Base-by-base conservation (phyloP, 2,113 vertebrate species). In the Syngnathoides biaculeatus region DNA sequence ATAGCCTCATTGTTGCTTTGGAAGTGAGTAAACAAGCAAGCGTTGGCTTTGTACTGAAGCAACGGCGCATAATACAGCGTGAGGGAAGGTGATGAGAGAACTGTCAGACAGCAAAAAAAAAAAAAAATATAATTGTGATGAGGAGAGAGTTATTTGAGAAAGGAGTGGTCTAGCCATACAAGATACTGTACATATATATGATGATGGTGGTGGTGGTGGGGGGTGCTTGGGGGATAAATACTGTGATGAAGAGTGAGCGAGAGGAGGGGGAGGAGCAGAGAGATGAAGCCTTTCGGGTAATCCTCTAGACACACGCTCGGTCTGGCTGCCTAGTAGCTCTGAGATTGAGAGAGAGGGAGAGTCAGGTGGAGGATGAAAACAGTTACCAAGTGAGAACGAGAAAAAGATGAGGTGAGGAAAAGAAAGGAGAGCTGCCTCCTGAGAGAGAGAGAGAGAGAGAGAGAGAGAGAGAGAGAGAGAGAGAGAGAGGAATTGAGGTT, bases 221-320 rank as follows among this genome's bases (percentile, higher is more conserved):
- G 73, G 70, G 64, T 55, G 72, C 39, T 53, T 58, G 71, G 62
- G 70, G 72, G 74, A 71, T 84, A 82, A 83, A 85, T 79, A 80
- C 73, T 71, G 77, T 77, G 84, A 89, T 88, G 82, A 80, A 81
- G 79, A 87, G 85, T 67, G 80, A 82, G 78, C 50, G 81, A 70
- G 79, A 73, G 66, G 50, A 78, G 83, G 81, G 83, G 88, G 89
- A 87, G 89, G 87, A 86, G 87, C 80, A 59, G 77, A 73, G 81
- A 75, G 77, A 87, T 89, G 87, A 92, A 88, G 91, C 83, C 86
- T 74, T 85, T 67, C 82, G 71, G 71, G 69, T 92, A 92, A 92
- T 92, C 90, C 90, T 89, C 86, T 80, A 78, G 88, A 88, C 89
- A 84, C 90, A 88, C 82, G 83, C 86, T 80, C 43, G 79, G 84